Evolutionary conservation across 2,888 invertebrate species (phyloP).

Genomic region (Orthosia gothica): DNA sequence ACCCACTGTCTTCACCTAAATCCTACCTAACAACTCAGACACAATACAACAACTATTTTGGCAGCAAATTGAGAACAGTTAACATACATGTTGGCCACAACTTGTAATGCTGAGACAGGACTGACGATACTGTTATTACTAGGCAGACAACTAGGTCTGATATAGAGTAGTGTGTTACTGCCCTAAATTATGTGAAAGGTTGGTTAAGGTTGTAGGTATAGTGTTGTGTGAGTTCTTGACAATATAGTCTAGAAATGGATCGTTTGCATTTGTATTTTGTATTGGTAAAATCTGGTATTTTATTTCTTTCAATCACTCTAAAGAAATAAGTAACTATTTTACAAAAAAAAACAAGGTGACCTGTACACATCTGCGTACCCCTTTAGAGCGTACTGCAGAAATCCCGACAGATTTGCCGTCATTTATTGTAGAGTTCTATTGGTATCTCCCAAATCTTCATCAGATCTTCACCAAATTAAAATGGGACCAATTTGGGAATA

Average conservation of each 20-base stretch:
- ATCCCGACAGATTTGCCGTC: too few relatives aligned
- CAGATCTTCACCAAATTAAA: too few relatives aligned
- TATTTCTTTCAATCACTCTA: too few relatives aligned
- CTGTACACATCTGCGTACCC: too few relatives aligned
- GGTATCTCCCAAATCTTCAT: too few relatives aligned
- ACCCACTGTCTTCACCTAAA: conserved; percentile 6
- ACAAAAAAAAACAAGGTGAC: too few relatives aligned
- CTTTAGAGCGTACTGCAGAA: too few relatives aligned
- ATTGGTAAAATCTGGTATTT: too few relatives aligned
- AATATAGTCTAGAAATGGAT: background rate
- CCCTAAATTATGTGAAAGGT: conserved; percentile 25
- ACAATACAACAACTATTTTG: conserved; percentile 46
- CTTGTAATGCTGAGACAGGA: conserved; percentile 20
- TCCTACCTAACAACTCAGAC: conserved; percentile 19
- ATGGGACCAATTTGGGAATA: too few relatives aligned
- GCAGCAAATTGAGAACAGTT: conserved; percentile 47
- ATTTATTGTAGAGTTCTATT: too few relatives aligned
- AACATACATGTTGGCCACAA: conserved; percentile 29
- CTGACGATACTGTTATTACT: conserved; percentile 34
- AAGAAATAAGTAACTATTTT: too few relatives aligned
- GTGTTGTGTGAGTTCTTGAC: background rate
- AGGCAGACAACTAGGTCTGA: conserved; percentile 16
- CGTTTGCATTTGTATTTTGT: too few relatives aligned
- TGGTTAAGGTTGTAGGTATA: background rate
- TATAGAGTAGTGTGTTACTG: conserved; percentile 11